These are phyloP conservation scores for Leptatherina wallacei DNA, from an alignment of 2,797 vertebrate species.

Conservation along the genomic window DNA sequence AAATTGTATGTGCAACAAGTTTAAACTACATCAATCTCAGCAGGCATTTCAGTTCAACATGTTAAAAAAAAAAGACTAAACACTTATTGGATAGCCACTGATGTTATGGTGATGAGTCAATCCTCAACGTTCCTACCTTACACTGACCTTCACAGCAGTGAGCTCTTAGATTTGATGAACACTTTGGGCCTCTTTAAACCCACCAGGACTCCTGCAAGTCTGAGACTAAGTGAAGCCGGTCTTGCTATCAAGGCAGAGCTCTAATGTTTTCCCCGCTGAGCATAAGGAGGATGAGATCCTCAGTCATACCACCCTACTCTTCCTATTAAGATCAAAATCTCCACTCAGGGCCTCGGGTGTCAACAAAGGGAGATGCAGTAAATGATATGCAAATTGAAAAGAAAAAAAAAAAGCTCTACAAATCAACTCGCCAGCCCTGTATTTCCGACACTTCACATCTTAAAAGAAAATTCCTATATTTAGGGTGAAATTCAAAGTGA, in stretches of 20 bases:
- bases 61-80: conserved; percentile 3
- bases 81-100: conserved; percentile 1
- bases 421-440: conserved; percentile 80
- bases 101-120: conserved; percentile 19
- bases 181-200: conserved; percentile 60
- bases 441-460: conserved; percentile 79
- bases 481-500: conserved; percentile 78
- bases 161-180: conserved; percentile 34
- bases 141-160: conserved; percentile 41
- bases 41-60: neutral
- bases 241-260: conserved; percentile 71
- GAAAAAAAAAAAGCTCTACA: conserved; percentile 73
- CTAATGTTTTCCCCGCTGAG: conserved; percentile 78
- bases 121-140: conserved; percentile 21
- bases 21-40: neutral
- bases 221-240: conserved; percentile 66
- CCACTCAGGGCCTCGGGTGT: conserved; percentile 84
- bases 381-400: conserved; percentile 88
- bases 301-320: conserved; percentile 84
- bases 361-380: conserved; percentile 87
- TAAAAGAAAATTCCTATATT: conserved; percentile 78
- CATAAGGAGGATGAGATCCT: conserved; percentile 78
- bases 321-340: conserved; percentile 87
- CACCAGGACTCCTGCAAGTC: conserved; percentile 60
- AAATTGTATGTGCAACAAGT: conserved; percentile 6